Percentiles rank a stretch among this genome's conserved stretches.
These are phyloP conservation scores for Chrysolina oricalcia DNA, from an alignment of 2,888 invertebrate species.

Conservation along the genomic window DNA sequence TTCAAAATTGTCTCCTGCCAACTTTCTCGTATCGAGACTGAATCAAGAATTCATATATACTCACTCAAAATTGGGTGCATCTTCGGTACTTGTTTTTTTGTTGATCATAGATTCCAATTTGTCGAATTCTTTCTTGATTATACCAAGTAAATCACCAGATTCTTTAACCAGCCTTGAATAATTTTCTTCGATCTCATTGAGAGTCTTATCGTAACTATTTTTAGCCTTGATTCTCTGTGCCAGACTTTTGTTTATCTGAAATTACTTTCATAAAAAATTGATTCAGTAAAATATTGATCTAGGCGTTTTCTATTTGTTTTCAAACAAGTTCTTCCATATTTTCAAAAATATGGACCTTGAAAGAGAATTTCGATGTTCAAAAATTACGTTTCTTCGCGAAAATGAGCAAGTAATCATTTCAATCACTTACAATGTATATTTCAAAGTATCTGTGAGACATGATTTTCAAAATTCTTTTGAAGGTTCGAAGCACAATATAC, in stretches of 20 bases:
- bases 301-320: too few species aligned
- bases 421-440: too few species aligned
- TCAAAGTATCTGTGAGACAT: too few species aligned
- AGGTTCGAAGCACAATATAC: too few species aligned
- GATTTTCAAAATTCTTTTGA: too few species aligned
- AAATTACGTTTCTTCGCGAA: too few species aligned
- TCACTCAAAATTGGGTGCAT: slow-evolving; percentile 27
- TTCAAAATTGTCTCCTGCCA: not conserved
- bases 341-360: too few species aligned
- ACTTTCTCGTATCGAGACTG: not conserved
- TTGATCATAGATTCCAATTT: slow-evolving; percentile 64
- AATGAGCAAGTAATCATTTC: too few species aligned
- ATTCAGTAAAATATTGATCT: too few species aligned
- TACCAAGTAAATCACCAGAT: slow-evolving; percentile 59
- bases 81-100: slow-evolving; percentile 65
- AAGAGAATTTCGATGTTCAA: too few species aligned
- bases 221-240: slow-evolving; percentile 62
- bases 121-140: slow-evolving; percentile 58
- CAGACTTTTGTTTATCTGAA: slow-evolving; percentile 63
- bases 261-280: slow-evolving; percentile 19
- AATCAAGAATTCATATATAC: not conserved
- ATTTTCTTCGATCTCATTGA: slow-evolving; percentile 63
- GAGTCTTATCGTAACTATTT: slow-evolving; percentile 64
- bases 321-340: too few species aligned
- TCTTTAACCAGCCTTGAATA: slow-evolving; percentile 62